Conservation (phyloP, 2,797 vertebrate genomes). For the Sebastes trivittatus region DNA sequence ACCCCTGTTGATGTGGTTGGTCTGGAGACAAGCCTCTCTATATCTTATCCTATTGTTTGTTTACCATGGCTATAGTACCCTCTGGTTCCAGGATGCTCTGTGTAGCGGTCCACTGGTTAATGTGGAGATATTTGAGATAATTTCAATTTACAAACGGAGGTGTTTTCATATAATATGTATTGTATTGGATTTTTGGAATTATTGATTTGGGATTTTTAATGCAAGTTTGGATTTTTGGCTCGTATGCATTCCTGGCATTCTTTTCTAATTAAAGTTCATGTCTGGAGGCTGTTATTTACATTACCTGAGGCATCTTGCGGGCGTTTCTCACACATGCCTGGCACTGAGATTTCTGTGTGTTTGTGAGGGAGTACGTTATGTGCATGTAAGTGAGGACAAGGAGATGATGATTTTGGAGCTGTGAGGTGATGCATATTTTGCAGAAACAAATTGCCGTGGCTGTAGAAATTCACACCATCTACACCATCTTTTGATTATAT, state of each 20-base stretch:
- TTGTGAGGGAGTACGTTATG: neutral
- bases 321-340: conserved; percentile 13
- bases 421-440: conserved; percentile 9
- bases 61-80: neutral
- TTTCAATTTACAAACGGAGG: neutral
- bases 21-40: neutral
- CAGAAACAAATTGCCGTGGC: neutral
- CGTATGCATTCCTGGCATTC: neutral
- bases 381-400: neutral
- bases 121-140: neutral
- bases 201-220: neutral
- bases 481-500: neutral
- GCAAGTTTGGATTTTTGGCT: neutral
- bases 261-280: conserved; percentile 46
- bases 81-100: neutral
- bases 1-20: neutral
- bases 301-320: conserved; percentile 1
- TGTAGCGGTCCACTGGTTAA: neutral
- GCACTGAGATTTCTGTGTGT: neutral
- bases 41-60: neutral
- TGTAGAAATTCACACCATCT: neutral
- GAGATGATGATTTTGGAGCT: neutral
- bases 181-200: neutral
- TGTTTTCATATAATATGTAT: neutral
- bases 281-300: conserved; percentile 40